Percentiles rank a stretch among this genome's conserved stretches.
phyloP scores from a whole-genome alignment of 2,888 invertebrate species.

The Diarsia rubi region DNA sequence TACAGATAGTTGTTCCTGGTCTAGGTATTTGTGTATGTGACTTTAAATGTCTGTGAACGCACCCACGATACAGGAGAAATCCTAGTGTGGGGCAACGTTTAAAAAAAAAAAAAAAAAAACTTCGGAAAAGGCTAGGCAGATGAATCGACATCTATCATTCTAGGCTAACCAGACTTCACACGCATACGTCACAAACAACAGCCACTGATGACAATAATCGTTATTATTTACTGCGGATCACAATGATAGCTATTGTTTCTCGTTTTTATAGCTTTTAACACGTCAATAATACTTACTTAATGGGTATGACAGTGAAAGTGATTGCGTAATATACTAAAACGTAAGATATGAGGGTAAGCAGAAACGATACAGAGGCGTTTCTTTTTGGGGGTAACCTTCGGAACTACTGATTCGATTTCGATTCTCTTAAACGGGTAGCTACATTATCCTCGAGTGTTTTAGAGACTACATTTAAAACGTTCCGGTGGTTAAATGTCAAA shows the following conservation, averaged over 20 bases:
- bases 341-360: background rate
- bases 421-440: no score
- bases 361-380: background rate
- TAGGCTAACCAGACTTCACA: background rate
- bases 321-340: conserved; percentile 1
- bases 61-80: no score
- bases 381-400: no score
- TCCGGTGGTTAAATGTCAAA: no score
- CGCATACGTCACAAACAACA: background rate
- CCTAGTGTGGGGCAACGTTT: no score
- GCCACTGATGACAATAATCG: conserved; percentile 12
- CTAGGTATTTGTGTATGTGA: no score
- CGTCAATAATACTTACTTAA: background rate
- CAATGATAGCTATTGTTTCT: conserved; percentile 30
- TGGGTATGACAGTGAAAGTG: conserved; percentile 4
- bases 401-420: no score
- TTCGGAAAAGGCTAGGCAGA: background rate
- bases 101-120: no score
- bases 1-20: no score
- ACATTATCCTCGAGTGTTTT: no score
- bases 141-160: background rate
- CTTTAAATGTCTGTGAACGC: no score
- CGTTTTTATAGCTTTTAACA: conserved; percentile 9
- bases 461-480: no score
- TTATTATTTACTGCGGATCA: conserved; percentile 28